Conservation (phyloP, 2,797 vertebrate genomes). For the Channallabes apus region DNA sequence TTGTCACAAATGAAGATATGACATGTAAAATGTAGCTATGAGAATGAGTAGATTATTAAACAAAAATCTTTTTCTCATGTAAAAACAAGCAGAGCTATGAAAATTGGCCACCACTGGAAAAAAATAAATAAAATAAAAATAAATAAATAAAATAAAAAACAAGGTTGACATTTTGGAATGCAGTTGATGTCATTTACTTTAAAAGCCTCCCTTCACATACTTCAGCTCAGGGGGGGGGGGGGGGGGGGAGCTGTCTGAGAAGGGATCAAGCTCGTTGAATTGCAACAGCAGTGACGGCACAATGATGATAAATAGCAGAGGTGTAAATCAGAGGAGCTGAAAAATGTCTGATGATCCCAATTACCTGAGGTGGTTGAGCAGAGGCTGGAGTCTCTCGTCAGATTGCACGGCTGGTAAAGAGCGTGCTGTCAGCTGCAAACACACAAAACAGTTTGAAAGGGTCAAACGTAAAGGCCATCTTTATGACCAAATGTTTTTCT, state of each 20-base stretch:
- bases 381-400: slow-evolving; percentile 93
- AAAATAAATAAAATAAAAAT: background rate
- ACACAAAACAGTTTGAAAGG: slow-evolving; percentile 45
- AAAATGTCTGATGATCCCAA: slow-evolving; percentile 34
- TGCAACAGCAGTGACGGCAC: slow-evolving; percentile 18
- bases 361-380: slow-evolving; percentile 97
- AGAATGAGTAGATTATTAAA: too few relatives aligned
- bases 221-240: background rate
- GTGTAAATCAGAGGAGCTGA: slow-evolving; percentile 1
- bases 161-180: background rate
- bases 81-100: too few relatives aligned
- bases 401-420: slow-evolving; percentile 89
- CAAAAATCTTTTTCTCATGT: background rate
- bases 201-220: background rate
- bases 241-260: background rate
- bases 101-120: background rate
- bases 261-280: background rate
- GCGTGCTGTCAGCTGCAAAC: slow-evolving; percentile 87
- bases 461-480: slow-evolving; percentile 41
- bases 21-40: background rate
- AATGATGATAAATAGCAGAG: slow-evolving; percentile 32
- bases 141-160: too few relatives aligned
- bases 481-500: slow-evolving; percentile 31
- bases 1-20: background rate
- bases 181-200: background rate